Evolutionary conservation across 2,797 vertebrate genomes (phyloP).

Genomic region (Dromococcyx pavoninus): DNA sequence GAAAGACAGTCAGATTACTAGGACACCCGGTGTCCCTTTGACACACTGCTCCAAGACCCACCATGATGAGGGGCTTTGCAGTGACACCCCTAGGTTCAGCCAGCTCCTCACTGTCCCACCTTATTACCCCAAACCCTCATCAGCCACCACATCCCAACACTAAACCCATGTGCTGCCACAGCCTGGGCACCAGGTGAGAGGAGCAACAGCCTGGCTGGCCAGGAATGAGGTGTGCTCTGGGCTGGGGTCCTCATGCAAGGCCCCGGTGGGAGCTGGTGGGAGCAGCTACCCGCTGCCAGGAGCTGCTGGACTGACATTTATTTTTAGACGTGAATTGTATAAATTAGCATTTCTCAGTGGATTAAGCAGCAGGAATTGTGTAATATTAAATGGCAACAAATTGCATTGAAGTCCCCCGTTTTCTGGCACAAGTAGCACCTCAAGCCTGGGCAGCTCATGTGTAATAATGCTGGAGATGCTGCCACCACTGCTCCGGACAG

Average conservation of each 20-base stretch:
- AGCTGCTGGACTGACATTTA: conserved; percentile 70
- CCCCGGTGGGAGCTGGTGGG: background rate
- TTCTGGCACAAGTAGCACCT: conserved; percentile 58
- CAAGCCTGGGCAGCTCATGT: conserved; percentile 15
- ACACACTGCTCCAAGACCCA: background rate
- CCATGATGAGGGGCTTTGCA: background rate
- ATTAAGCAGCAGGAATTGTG: conserved; percentile 71
- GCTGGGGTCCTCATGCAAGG: background rate
- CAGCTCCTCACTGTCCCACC: background rate
- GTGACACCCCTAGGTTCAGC: background rate
- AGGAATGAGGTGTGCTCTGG: background rate
- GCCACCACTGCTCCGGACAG: accelerated
- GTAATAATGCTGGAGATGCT: background rate
- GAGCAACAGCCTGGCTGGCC: background rate
- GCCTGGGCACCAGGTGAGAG: accelerated
- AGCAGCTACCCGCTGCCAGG: conserved; percentile 48
- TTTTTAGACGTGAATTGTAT: conserved; percentile 72
- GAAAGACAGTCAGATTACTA: accelerated
- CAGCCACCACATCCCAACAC: background rate
- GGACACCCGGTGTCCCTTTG: background rate
- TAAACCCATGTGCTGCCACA: background rate
- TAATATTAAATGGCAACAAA: conserved; percentile 71
- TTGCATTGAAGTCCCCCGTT: conserved; percentile 64
- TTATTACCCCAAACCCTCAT: background rate
- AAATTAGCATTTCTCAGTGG: conserved; percentile 71